phyloP scores from a whole-genome alignment of 1,140 invertebrate genomes.

The Magallana ariakensis region DNA sequence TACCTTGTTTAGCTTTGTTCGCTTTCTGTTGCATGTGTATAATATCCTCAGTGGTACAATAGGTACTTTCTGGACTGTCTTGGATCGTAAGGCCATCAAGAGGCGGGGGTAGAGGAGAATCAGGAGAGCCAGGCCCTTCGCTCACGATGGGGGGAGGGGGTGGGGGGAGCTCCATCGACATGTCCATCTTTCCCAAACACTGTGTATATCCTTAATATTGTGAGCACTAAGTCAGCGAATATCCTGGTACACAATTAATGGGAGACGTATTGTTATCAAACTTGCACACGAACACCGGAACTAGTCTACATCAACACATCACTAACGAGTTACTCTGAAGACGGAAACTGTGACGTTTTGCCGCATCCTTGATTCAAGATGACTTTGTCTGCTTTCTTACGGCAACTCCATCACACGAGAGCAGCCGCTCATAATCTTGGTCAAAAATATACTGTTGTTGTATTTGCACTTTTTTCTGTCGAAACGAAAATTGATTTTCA shows the following conservation, averaged over 20 bases:
- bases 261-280: slow-evolving; percentile 24
- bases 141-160: neutral
- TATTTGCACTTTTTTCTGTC: neutral
- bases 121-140: neutral
- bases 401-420: neutral
- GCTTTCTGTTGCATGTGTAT: slow-evolving; percentile 19
- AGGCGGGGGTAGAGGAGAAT: neutral
- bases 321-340: neutral
- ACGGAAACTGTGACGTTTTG: slow-evolving; percentile 17
- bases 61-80: slow-evolving; percentile 36
- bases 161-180: slow-evolving; percentile 13
- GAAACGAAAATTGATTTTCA: slow-evolving; percentile 7
- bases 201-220: neutral
- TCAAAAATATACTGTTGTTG: neutral
- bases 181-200: neutral
- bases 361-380: slow-evolving; percentile 11
- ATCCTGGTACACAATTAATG: neutral
- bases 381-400: slow-evolving; percentile 20
- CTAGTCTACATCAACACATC: neutral
- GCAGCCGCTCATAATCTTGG: neutral
- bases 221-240: neutral
- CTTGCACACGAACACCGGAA: slow-evolving; percentile 29
- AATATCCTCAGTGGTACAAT: slow-evolving; percentile 58
- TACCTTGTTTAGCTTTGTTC: slow-evolving; percentile 59
- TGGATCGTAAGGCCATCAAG: slow-evolving; percentile 10